Base-by-base conservation (phyloP, 1,140 invertebrate species). In the Drosophila leontia region DNA sequence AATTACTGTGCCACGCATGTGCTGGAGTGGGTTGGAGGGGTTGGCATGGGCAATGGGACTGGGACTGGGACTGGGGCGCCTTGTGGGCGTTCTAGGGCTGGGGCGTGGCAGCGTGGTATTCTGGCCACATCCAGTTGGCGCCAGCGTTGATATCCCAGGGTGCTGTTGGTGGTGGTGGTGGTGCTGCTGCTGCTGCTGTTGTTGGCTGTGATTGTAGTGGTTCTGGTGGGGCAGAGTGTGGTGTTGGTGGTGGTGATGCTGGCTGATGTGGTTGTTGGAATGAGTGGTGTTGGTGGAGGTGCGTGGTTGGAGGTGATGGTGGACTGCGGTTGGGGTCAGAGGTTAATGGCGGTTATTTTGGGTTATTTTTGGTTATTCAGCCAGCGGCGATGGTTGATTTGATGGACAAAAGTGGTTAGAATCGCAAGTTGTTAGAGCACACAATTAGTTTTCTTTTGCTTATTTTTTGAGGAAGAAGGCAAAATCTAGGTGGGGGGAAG, bases 1-100 rank as follows among this genome's bases (percentile, higher is more conserved):
- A 94, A 94, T 93, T 93, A 92, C 92, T 93, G 88, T 92, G 86
- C 84, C 91, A 90, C 91, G 91, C 76, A 91, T 91, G 83, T 83
- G 80, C 61, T 75, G 75, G 45, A 59, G 23, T 39, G 47, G 75
- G n/a, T n/a, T n/a, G 39, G 39, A 51, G 42, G 61, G 71, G 61
- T 17, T 23, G 23, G 50, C 45, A 48, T 39, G 67, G 42, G 79
- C 74, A 59, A 67, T 80, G 82, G 50, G 35, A 37, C 11, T 37
- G 58, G 50, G 35, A 37, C 11, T 37, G 58, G 71, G 65, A 74
- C 68, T 82, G 75, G 76, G 86, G 79, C 69, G 85, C 62, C 62
- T 62, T 42, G 56, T 67, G 59, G 71, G 78, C 78, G 65, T 75
- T 34, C 59, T 72, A 41, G 68, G 80, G 56, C 74, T 78, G 50